Conservation (phyloP, 2,797 vertebrate species). For the Enteromius argenteus region DNA sequence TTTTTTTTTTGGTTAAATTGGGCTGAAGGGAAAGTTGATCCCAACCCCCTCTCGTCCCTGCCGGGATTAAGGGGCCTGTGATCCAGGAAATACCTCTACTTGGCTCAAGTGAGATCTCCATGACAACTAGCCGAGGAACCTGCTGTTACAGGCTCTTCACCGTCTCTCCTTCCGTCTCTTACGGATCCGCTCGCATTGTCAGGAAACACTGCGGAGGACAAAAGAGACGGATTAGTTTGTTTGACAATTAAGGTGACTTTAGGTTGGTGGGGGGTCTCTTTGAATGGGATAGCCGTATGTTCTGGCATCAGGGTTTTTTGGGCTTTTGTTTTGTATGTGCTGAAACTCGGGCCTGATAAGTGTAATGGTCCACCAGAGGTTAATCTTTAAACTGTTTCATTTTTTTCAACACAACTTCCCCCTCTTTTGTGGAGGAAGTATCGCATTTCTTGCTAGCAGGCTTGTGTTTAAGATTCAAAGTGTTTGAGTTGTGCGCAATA, state of each 20-base stretch:
- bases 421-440: constrained; percentile 1
- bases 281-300: constrained; percentile 5
- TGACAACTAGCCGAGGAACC: constrained; percentile 91
- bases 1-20: constrained; percentile 1
- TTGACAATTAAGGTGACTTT: constrained; percentile 47
- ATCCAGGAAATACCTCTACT: constrained; percentile 99
- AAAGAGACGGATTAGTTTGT: constrained; percentile 47
- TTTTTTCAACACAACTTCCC: constrained; percentile 8
- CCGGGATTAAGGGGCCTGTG: constrained; percentile 93
- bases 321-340: constrained; percentile 30
- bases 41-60: constrained; percentile 80
- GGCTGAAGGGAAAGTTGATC: constrained; percentile 82
- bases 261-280: constrained; percentile 34
- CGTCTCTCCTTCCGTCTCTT: constrained; percentile 52
- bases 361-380: constrained; percentile 25
- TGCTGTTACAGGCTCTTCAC: constrained; percentile 84
- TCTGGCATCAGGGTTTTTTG: constrained; percentile 14
- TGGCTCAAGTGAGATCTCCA: constrained; percentile 94
- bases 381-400: constrained; percentile 44
- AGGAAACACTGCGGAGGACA: constrained; percentile 81
- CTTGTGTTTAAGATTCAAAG: neutral
- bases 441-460: neutral
- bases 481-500: neutral
- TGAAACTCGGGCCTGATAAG: constrained; percentile 21
- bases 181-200: constrained; percentile 42